A percentile compares a stretch with the other conserved stretches of the same genome.
Evolutionary conservation across 2,888 invertebrate species (phyloP).

Genomic region (Elmis aenea): DNA sequence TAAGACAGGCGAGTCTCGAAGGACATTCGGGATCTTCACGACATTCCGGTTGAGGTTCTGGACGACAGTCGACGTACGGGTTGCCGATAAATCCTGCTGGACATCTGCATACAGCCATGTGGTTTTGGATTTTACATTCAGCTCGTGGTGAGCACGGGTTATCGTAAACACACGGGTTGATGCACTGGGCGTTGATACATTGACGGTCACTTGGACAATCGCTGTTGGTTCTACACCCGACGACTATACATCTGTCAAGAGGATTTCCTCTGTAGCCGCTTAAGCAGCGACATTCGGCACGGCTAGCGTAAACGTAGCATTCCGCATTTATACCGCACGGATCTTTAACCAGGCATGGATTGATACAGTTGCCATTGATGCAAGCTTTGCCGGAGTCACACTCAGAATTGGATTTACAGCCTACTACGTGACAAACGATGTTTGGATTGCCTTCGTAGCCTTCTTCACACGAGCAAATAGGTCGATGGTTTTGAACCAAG

Average conservation of each 20-base stretch:
- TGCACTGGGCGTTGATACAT: slow-evolving; percentile 81
- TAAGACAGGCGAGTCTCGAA: slow-evolving; percentile 72
- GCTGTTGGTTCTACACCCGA: slow-evolving; percentile 80
- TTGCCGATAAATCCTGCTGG: slow-evolving; percentile 71
- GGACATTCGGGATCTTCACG: slow-evolving; percentile 79
- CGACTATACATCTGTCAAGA: slow-evolving; percentile 65
- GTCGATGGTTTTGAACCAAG: slow-evolving; percentile 75
- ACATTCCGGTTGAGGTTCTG: slow-evolving; percentile 71
- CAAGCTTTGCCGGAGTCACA: slow-evolving; percentile 81
- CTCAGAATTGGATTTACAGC: slow-evolving; percentile 77
- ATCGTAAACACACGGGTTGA: slow-evolving; percentile 74
- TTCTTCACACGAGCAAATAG: slow-evolving; percentile 78
- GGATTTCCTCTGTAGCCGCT: slow-evolving; percentile 79
- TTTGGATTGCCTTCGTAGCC: slow-evolving; percentile 87
- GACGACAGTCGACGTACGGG: slow-evolving; percentile 74
- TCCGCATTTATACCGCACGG: slow-evolving; percentile 80
- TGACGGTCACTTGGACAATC: slow-evolving; percentile 83
- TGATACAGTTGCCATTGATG: slow-evolving; percentile 77
- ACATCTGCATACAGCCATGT: slow-evolving; percentile 81
- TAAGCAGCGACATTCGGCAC: slow-evolving; percentile 73
- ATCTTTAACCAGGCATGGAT: slow-evolving; percentile 75
- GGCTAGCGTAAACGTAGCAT: slow-evolving; percentile 68
- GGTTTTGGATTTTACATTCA: slow-evolving; percentile 75
- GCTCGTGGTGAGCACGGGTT: slow-evolving; percentile 74
- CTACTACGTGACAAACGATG: slow-evolving; percentile 71